Base-by-base conservation (phyloP, 2,888 invertebrate genomes). In the Drosophila mettleri region DNA sequence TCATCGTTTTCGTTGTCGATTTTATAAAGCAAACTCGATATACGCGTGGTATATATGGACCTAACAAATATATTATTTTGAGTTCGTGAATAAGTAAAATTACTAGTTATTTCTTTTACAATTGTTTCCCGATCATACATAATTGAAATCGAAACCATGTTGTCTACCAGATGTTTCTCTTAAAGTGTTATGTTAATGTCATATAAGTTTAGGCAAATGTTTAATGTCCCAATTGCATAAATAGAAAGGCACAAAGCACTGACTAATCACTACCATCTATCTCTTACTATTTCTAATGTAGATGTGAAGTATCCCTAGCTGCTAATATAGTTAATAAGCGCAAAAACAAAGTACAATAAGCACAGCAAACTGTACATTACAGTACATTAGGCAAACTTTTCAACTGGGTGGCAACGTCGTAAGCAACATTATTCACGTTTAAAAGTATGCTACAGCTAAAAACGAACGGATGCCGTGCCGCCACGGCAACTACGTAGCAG, bases 221-320 rank as follows among this genome's bases (percentile, higher is more conserved):
- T 81, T 48, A 85, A 68, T 73, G 85, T 85, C 63, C 75, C 83
- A 86, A 70, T 79, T 87, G 83, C 75, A 85, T 75, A 84, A 82
- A 63, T 74, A 71, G 39, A 33, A 20, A 18, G 39, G 39, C 45
- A 55, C 14, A 29, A 55, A 53, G 7, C 18, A 51, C 20, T 55
- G 39, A 53, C 27, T 74, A 84, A 81, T 53, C 57, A 49, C 60
- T 85, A 48, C 48, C 46, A n/a, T 33, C 8, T 22, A 14, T 52
- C 27, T 29, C 18, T 55, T 9, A 59, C 60, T 55, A 20, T 58
- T 18, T 58, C 29, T 61, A 43, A 64, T 91, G 51, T 90, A 91
- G 91, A 91, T 92, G 89, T 90, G 89, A 91, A 91, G 84, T 92
- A 91, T 92, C 91, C 90, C 82, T 91, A 91, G 91, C 92, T 91